Evolutionary conservation across 1,140 invertebrate species (phyloP).

Genomic region (Pogonognathellus flavescens): DNA sequence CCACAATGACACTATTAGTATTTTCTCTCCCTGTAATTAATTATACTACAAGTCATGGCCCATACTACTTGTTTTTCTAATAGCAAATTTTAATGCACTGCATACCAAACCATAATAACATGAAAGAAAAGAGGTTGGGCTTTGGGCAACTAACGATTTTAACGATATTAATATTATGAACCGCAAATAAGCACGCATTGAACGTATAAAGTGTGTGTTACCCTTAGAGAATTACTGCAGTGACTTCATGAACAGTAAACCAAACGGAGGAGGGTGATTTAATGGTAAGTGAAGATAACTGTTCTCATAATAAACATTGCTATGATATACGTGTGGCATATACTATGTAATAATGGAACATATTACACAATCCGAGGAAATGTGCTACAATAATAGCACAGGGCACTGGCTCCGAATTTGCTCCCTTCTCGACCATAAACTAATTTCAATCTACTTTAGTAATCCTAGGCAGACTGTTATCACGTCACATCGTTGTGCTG

Average conservation of each 20-base stretch:
- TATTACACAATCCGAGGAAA: neutral
- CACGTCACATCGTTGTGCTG: conserved; percentile 29
- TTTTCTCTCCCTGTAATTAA: no score
- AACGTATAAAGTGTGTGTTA: neutral
- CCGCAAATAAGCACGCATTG: no score
- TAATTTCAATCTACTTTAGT: conserved; percentile 43
- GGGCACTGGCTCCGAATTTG: neutral
- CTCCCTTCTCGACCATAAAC: conserved; percentile 30
- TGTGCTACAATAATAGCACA: neutral
- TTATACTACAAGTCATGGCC: no score
- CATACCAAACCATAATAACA: no score
- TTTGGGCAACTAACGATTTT: no score
- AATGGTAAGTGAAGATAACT: neutral
- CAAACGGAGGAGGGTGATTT: neutral
- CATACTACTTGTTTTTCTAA: no score
- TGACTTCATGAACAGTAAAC: neutral
- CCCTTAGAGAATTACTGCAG: neutral
- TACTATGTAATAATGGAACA: neutral
- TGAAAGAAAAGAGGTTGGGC: no score
- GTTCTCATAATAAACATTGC: neutral
- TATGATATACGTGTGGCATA: no score
- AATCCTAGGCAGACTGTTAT: conserved; percentile 34
- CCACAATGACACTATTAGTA: no score
- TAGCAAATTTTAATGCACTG: no score
- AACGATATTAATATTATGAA: no score